phyloP scores from a whole-genome alignment of 2,888 invertebrate genomes.

The Muschampia staudingeri region DNA sequence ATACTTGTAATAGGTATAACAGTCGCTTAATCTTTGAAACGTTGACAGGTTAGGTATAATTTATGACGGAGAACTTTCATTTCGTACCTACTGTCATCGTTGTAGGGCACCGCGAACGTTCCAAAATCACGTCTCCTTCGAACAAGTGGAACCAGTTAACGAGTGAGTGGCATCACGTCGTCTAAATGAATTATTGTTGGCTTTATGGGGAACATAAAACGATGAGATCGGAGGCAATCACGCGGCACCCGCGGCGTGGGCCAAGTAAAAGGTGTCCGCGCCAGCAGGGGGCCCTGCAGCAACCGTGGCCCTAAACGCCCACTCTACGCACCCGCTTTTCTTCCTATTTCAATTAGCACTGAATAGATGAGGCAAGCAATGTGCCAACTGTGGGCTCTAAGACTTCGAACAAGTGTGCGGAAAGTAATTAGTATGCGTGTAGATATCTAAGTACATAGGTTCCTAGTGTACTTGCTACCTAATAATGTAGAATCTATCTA shows the following conservation, averaged over 20 bases:
- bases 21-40: not conserved
- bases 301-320: conserved; percentile 86
- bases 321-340: conserved; percentile 82
- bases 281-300: conserved; percentile 83
- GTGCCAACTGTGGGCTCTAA: conserved; percentile 24
- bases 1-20: not conserved
- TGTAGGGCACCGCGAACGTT: conserved; percentile 30
- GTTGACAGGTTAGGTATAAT: conserved; percentile 2
- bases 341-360: conserved; percentile 89
- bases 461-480: not conserved
- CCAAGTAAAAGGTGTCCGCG: conserved; percentile 88
- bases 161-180: conserved; percentile 91
- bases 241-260: conserved; percentile 88
- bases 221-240: conserved; percentile 91
- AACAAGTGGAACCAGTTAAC: conserved; percentile 86
- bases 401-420: not conserved
- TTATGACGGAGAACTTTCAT: conserved; percentile 44
- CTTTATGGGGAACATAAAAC: conserved; percentile 90
- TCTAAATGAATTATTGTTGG: conserved; percentile 91
- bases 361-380: conserved; percentile 73
- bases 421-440: conserved; percentile 25
- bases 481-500: too few relatives aligned
- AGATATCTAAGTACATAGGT: not conserved
- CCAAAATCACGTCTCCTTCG: conserved; percentile 77
- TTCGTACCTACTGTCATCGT: conserved; percentile 24